phyloP scores from a whole-genome alignment of 2,797 vertebrate genomes.

The Helostoma temminkii region DNA sequence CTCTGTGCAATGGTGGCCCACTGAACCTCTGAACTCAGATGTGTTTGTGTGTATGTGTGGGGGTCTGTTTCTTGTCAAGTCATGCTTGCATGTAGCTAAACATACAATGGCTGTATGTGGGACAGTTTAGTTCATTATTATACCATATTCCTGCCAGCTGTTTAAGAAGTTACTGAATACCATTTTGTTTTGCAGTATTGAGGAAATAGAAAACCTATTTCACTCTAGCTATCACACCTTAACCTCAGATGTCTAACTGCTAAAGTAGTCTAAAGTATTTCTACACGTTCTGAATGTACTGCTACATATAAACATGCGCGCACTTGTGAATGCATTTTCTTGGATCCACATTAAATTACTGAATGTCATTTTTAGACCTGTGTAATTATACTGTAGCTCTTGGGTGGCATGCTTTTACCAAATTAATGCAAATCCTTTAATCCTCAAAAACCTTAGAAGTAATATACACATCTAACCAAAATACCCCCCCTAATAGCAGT shows the following conservation, averaged over 20 bases:
- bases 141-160: slow-evolving; percentile 59
- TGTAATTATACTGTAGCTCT: slow-evolving; percentile 47
- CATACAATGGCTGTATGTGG: slow-evolving; percentile 57
- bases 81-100: slow-evolving; percentile 53
- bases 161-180: slow-evolving; percentile 61
- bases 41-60: slow-evolving; percentile 39
- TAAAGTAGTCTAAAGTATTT: slow-evolving; percentile 9
- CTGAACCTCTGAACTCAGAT: slow-evolving; percentile 76
- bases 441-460: slow-evolving; percentile 67
- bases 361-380: slow-evolving; percentile 36
- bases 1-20: slow-evolving; percentile 67
- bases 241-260: slow-evolving; percentile 40
- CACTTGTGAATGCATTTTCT: slow-evolving; percentile 13
- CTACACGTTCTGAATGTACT: slow-evolving; percentile 36
- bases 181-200: slow-evolving; percentile 38
- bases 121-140: slow-evolving; percentile 63
- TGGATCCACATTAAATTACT: slow-evolving; percentile 35
- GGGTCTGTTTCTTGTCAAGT: slow-evolving; percentile 74
- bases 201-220: slow-evolving; percentile 40
- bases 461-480: slow-evolving; percentile 61
- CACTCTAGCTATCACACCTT: slow-evolving; percentile 45
- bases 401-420: slow-evolving; percentile 64
- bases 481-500: slow-evolving; percentile 65
- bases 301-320: slow-evolving; percentile 40
- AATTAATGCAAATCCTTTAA: slow-evolving; percentile 78